Base-by-base conservation (phyloP, 2,888 invertebrate genomes). In the Chymomyza procnemis region DNA sequence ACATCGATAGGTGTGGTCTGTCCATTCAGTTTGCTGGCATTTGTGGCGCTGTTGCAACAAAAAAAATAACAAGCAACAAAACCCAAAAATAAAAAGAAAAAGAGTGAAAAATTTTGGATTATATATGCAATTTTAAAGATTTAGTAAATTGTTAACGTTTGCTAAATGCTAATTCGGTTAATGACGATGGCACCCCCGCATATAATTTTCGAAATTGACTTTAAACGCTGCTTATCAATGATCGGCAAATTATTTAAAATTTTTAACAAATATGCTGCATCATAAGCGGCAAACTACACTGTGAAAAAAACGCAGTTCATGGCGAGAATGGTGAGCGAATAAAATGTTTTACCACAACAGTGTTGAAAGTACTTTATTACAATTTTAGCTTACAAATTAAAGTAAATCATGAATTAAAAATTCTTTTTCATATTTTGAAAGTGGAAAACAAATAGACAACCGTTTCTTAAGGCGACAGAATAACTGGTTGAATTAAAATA, bases 1-100 rank as follows among this genome's bases (percentile, higher is more conserved):
- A 91, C 91, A 86, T 91, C 91, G 78, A 91, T 89, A 90, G 91
- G 91, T 90, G 91, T 91, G 91, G 91, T 90, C 88, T 91, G 91
- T 78, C 91, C 91, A 84, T 91, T 91, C 74, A 91, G 80, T 74
- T 91, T 91, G 78, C 87, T 89, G 78, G 85, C 76, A 88, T 82
- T 77, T 89, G 58, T 89, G 80, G 89, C 85, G 82, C 89, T 86
- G 89, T 90, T 91, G 87, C 72, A 86, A 74, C 60, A 69, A 59
- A 64, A 68, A 34, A 48, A 65, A 60, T 22, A 64, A 18, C 41
- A 18, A 47, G 22, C 41, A 50, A 50, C 47, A 26, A 62, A 63
- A 61, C n/a, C n/a, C 52, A 62, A 16, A 67, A 41, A 66, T 18
- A 60, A 16, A 59, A 58, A 62, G 48, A 69, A 30, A 67, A 52